A percentile compares a stretch with the other conserved stretches of the same genome.
These are phyloP conservation scores for Cecidostiba fungosa DNA, from an alignment of 2,888 invertebrate species.

Conservation along the genomic window DNA sequence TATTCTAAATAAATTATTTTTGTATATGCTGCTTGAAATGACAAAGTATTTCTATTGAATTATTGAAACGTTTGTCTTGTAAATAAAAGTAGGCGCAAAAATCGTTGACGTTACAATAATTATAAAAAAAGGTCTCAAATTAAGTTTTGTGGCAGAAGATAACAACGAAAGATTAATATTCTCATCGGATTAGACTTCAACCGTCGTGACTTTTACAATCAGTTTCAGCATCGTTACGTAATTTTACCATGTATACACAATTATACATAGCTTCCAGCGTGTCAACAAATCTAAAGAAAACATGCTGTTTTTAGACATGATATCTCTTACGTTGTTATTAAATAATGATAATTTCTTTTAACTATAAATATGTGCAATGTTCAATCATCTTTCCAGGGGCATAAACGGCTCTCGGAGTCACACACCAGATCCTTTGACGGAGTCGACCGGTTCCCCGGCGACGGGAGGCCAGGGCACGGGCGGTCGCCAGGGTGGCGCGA, in stretches of 20 bases:
- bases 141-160: not conserved
- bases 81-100: too few relatives aligned
- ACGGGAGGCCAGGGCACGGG: slow-evolving; percentile 72
- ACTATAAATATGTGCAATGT: not conserved
- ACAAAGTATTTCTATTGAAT: too few relatives aligned
- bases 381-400: slow-evolving; percentile 79
- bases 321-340: too few relatives aligned
- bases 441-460: slow-evolving; percentile 81
- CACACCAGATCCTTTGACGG: slow-evolving; percentile 83
- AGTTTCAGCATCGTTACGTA: not conserved
- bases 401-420: slow-evolving; percentile 85
- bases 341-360: not conserved
- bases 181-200: not conserved
- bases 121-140: not conserved
- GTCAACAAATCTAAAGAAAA: too few relatives aligned
- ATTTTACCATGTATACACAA: not conserved
- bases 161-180: not conserved
- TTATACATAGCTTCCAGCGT: not conserved
- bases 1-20: not conserved
- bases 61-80: too few relatives aligned
- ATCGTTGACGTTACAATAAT: too few relatives aligned
- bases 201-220: not conserved
- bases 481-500: slow-evolving; percentile 82
- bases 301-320: too few relatives aligned
- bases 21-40: too few relatives aligned